Percentiles rank a stretch among this genome's conserved stretches.
These are phyloP conservation scores for Psix sp. DNA, from an alignment of 1,140 invertebrate species.

Conservation along the genomic window DNA sequence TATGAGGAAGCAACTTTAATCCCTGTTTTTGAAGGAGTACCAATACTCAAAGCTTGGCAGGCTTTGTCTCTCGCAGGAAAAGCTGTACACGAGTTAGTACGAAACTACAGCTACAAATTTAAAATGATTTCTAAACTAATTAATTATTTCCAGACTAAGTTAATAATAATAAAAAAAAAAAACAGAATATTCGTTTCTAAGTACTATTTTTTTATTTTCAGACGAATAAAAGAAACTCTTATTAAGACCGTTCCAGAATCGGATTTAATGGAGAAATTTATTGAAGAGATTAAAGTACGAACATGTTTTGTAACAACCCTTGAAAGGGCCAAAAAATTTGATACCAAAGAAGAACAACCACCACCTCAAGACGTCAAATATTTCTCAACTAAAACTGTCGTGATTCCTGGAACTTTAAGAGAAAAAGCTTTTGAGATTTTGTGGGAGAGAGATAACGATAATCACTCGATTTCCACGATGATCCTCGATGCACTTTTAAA, in stretches of 20 bases:
- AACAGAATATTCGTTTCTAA: no score
- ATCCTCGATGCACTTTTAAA: conserved; percentile 88
- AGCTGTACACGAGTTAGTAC: conserved; percentile 83
- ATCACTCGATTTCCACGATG: conserved; percentile 89
- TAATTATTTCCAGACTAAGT: no score
- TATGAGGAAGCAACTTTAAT: conserved; percentile 88
- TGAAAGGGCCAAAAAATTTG: conserved; percentile 81
- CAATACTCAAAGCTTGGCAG: conserved; percentile 87
- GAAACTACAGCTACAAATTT: no score
- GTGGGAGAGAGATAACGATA: conserved; percentile 90
- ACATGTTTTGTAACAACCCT: conserved; percentile 90
- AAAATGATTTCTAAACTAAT: no score
- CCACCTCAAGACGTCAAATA: conserved; percentile 83
- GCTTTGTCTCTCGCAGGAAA: conserved; percentile 84
- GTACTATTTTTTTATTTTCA: conserved; percentile 36
- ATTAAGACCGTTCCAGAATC: conserved; percentile 65
- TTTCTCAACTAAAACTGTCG: conserved; percentile 80
- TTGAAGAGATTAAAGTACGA: conserved; percentile 85
- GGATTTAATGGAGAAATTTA: conserved; percentile 77
- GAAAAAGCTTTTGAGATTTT: conserved; percentile 89
- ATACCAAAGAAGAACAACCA: conserved; percentile 66
- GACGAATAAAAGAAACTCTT: conserved; percentile 65
- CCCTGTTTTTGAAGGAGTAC: conserved; percentile 90
- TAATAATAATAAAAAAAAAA: background rate
- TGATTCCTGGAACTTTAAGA: conserved; percentile 83